phyloP scores from a whole-genome alignment of 2,797 vertebrate species.

The Harpagifer antarcticus region DNA sequence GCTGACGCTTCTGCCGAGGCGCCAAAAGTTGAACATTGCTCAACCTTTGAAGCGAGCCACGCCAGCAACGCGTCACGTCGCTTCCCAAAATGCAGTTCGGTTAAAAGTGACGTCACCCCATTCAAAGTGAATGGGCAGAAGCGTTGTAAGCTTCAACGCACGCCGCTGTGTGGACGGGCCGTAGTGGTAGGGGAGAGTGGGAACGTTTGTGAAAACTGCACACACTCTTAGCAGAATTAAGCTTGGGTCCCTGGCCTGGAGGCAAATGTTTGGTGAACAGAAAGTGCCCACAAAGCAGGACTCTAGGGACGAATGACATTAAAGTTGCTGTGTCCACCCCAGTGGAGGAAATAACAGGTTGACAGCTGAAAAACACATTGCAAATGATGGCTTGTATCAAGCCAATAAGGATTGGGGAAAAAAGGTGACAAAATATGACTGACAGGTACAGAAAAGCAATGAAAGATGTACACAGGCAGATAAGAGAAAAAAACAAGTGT shows the following conservation, averaged over 20 bases:
- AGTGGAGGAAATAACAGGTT: constrained; percentile 20
- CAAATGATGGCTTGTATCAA: constrained; percentile 5
- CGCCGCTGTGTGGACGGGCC: too few species aligned
- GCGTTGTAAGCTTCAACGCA: too few species aligned
- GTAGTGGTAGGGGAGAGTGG: constrained; percentile 33
- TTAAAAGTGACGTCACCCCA: too few species aligned
- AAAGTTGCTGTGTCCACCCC: constrained; percentile 38
- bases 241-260: constrained; percentile 25
- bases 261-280: constrained; percentile 36
- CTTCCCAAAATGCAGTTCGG: too few species aligned
- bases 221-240: constrained; percentile 38
- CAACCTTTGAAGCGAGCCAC: too few species aligned
- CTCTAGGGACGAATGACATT: constrained; percentile 21
- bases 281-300: constrained; percentile 23
- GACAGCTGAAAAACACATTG: constrained; percentile 4
- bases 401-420: not conserved
- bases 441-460: not conserved
- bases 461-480: not conserved
- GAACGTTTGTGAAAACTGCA: constrained; percentile 38
- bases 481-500: not conserved
- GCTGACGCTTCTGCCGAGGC: too few species aligned
- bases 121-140: too few species aligned
- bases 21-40: too few species aligned
- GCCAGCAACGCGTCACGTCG: too few species aligned
- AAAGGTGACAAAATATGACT: constrained; percentile 5